These are phyloP conservation scores for Petaurus breviceps DNA, from an alignment of 2,113 vertebrate genomes.

Conservation along the genomic window DNA sequence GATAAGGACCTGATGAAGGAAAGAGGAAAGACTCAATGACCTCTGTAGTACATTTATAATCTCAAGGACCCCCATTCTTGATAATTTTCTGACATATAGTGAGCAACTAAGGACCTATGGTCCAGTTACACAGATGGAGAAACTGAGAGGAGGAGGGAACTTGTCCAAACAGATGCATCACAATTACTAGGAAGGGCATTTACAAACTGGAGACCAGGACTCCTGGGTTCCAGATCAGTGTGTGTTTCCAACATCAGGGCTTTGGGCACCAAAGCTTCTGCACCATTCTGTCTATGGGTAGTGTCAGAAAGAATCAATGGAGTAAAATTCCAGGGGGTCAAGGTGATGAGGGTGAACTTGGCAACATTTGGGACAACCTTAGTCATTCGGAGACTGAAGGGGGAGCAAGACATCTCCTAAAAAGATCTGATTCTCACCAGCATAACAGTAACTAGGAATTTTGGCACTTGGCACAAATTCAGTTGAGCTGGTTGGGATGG, in stretches of 20 bases:
- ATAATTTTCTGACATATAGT: neutral
- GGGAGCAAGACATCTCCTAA: neutral
- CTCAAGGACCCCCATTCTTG: neutral
- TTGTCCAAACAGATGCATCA: neutral
- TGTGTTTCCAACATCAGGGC: neutral
- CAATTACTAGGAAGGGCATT: neutral
- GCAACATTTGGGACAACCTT: neutral
- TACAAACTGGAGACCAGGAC: neutral
- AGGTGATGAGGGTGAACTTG: neutral
- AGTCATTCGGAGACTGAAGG: neutral
- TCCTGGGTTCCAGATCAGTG: neutral
- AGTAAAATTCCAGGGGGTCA: neutral
- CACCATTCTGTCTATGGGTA: neutral
- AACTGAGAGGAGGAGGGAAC: neutral
- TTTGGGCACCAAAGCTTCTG: neutral
- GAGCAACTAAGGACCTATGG: neutral
- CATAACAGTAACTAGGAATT: neutral
- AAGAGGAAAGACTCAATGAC: neutral
- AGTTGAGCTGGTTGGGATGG: neutral
- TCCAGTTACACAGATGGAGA: constrained; percentile 37
- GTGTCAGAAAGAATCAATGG: neutral
- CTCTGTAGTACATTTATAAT: neutral
- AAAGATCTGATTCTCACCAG: neutral
- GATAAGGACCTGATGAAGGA: neutral
- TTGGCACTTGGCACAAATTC: neutral